A percentile compares a stretch with the other conserved stretches of the same genome.
Evolutionary conservation across 1,140 invertebrate species (phyloP).

Genomic region (Papilio aristodemus): DNA sequence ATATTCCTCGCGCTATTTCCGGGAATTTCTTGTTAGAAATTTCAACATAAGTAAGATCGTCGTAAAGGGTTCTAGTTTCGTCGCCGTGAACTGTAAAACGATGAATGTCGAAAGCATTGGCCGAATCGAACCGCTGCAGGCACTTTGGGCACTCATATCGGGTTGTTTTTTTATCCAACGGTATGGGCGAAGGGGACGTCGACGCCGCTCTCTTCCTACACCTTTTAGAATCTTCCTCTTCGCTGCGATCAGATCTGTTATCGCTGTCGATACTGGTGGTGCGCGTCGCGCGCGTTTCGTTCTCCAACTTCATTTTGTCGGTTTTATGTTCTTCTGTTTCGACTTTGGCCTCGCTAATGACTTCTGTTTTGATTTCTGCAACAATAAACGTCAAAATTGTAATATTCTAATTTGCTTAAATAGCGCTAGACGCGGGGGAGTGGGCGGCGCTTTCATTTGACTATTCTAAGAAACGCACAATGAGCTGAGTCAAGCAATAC

Average conservation of each 20-base stretch:
- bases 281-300: constrained; percentile 55
- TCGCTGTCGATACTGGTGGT: constrained; percentile 74
- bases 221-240: constrained; percentile 73
- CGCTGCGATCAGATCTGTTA: constrained; percentile 73
- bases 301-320: constrained; percentile 61
- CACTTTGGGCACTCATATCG: constrained; percentile 87
- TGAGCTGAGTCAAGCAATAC: constrained; percentile 70
- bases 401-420: constrained; percentile 70
- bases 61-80: constrained; percentile 82
- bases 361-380: constrained; percentile 78
- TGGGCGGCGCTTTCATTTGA: constrained; percentile 64
- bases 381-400: constrained; percentile 69
- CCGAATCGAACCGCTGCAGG: constrained; percentile 85
- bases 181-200: constrained; percentile 78
- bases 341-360: constrained; percentile 71
- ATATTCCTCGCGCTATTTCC: constrained; percentile 86
- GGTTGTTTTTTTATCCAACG: constrained; percentile 87
- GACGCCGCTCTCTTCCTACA: constrained; percentile 73
- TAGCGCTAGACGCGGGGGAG: constrained; percentile 42
- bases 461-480: constrained; percentile 77
- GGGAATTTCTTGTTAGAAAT: constrained; percentile 90
- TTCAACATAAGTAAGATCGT: constrained; percentile 89
- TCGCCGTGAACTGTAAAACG: constrained; percentile 82
- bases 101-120: constrained; percentile 86
- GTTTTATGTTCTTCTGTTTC: constrained; percentile 56